Percentiles rank a stretch among this genome's conserved stretches.
These are phyloP conservation scores for Drosophila nikananu DNA, from an alignment of 1,140 invertebrate species.

Conservation along the genomic window DNA sequence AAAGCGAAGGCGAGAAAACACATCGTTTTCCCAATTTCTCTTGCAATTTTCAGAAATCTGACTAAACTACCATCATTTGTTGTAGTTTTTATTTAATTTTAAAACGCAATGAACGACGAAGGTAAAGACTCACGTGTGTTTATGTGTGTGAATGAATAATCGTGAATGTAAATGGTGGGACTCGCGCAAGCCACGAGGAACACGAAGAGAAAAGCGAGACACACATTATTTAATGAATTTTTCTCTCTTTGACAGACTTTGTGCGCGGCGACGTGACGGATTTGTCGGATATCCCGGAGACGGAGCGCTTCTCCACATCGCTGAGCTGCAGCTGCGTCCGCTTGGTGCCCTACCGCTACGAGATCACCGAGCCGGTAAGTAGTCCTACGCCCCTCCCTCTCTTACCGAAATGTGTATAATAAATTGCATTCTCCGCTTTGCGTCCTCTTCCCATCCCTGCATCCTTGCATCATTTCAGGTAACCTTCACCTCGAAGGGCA, in stretches of 20 bases:
- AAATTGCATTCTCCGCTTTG: neutral
- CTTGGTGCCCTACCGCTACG: slow-evolving; percentile 30
- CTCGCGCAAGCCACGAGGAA: slow-evolving; percentile 26
- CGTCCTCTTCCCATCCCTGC: neutral
- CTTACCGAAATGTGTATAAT: slow-evolving; percentile 27
- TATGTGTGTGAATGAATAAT: neutral
- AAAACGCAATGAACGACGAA: slow-evolving; percentile 23
- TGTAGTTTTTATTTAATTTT: neutral
- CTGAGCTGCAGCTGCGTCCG: slow-evolving; percentile 23
- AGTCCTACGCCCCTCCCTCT: neutral
- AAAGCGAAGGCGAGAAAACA: slow-evolving; percentile 44
- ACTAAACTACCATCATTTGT: neutral
- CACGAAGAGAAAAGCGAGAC: neutral
- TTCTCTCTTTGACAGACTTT: slow-evolving; percentile 57
- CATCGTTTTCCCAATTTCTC: slow-evolving; percentile 20
- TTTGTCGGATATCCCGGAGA: slow-evolving; percentile 21
- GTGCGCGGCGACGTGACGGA: slow-evolving; percentile 70
- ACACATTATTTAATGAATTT: neutral
- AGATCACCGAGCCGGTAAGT: slow-evolving; percentile 33
- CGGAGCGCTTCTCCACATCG: slow-evolving; percentile 4
- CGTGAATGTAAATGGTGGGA: neutral
- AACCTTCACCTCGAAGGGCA: slow-evolving; percentile 24
- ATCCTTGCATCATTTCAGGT: slow-evolving; percentile 1
- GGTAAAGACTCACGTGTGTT: slow-evolving; percentile 5
- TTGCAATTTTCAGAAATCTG: slow-evolving; percentile 1